A percentile compares a stretch with the other conserved stretches of the same genome.
Evolutionary conservation across 2,113 vertebrate species (phyloP).

Genomic region (Sinocyclocheilus grahami): DNA sequence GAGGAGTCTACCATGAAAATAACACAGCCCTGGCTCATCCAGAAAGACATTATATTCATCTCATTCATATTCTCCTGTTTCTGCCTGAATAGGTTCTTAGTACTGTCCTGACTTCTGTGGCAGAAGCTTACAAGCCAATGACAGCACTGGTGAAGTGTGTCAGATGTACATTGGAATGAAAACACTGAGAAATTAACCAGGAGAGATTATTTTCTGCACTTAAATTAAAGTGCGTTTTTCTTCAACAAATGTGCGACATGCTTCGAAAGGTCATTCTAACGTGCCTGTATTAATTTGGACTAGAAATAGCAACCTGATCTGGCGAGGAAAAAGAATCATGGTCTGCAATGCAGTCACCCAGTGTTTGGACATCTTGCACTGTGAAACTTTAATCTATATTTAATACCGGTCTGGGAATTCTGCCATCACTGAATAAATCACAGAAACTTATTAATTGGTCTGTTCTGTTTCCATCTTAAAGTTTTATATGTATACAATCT

Average conservation of each 20-base stretch:
- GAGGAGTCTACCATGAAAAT: slow-evolving; percentile 29
- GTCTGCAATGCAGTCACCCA: background rate
- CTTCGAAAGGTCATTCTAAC: slow-evolving; percentile 17
- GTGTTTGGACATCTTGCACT: slow-evolving; percentile 6
- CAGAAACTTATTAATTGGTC: slow-evolving; percentile 9
- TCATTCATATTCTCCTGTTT: slow-evolving; percentile 46
- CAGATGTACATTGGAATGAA: slow-evolving; percentile 1
- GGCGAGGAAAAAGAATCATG: background rate
- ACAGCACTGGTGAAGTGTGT: slow-evolving; percentile 23
- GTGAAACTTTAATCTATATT: slow-evolving; percentile 22
- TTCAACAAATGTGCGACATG: background rate
- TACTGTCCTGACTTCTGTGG: slow-evolving; percentile 10
- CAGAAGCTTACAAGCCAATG: slow-evolving; percentile 1
- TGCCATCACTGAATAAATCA: slow-evolving; percentile 27
- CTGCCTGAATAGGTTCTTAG: slow-evolving; percentile 32
- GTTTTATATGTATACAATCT: background rate
- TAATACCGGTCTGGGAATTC: background rate
- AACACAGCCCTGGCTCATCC: slow-evolving; percentile 9
- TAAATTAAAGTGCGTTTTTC: slow-evolving; percentile 11
- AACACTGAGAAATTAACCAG: slow-evolving; percentile 30
- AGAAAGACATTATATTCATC: slow-evolving; percentile 47
- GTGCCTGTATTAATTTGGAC: slow-evolving; percentile 2
- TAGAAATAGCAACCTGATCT: slow-evolving; percentile 1
- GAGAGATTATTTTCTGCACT: slow-evolving; percentile 4
- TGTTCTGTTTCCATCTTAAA: slow-evolving; percentile 15